Evolutionary conservation across 1,140 invertebrate genomes (phyloP).

Genomic region (Drosophila teissieri): DNA sequence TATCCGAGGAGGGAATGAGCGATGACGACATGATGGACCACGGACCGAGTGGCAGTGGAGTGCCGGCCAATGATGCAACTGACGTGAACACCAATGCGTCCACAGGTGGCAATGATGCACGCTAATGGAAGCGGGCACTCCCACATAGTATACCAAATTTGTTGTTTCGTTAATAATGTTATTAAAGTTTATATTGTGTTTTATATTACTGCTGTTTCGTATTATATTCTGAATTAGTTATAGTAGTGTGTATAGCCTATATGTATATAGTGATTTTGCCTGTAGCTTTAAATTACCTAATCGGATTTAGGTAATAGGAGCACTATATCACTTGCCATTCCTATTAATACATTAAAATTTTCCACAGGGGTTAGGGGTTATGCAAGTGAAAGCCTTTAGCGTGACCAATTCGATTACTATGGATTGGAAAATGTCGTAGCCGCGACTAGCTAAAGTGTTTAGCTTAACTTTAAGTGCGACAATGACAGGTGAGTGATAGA

Average conservation of each 20-base stretch:
- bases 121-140: not conserved
- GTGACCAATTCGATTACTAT: slow-evolving; percentile 19
- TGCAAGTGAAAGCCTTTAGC: slow-evolving; percentile 5
- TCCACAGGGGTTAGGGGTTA: not conserved
- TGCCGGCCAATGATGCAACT: not conserved
- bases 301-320: not conserved
- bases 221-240: too few species aligned
- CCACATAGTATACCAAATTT: not conserved
- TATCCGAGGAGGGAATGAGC: not conserved
- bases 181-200: slow-evolving; percentile 4
- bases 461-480: slow-evolving; percentile 3
- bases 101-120: not conserved
- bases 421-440: slow-evolving; percentile 1
- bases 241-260: too few species aligned
- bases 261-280: too few species aligned
- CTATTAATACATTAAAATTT: not conserved
- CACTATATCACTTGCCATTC: not conserved
- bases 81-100: slow-evolving; percentile 1
- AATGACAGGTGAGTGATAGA: slow-evolving; percentile 19
- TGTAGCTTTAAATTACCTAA: not conserved
- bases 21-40: slow-evolving; percentile 20
- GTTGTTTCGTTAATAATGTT: slow-evolving; percentile 1
- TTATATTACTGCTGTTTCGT: too few species aligned
- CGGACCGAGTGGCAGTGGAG: slow-evolving; percentile 20
- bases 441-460: not conserved